These are phyloP conservation scores for Yasuhikotakia modesta DNA, from an alignment of 2,797 vertebrate genomes.

Conservation along the genomic window DNA sequence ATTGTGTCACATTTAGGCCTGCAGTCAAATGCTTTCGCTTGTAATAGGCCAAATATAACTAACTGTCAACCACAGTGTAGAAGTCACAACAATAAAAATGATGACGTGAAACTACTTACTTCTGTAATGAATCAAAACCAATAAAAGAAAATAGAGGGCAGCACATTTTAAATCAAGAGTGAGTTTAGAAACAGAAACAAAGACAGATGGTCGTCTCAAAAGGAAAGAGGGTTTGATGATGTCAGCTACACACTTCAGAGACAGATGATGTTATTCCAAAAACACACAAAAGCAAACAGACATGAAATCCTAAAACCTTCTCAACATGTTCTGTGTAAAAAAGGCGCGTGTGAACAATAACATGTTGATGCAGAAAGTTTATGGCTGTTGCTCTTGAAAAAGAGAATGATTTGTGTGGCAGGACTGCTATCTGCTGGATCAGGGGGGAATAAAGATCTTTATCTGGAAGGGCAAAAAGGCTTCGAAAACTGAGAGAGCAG, in stretches of 20 bases:
- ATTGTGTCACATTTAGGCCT: neutral
- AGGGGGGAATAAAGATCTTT: conserved; percentile 81
- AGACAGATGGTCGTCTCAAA: neutral
- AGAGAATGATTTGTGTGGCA: conserved; percentile 54
- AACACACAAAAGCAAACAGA: neutral
- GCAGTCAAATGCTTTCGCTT: neutral
- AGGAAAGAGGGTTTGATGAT: neutral
- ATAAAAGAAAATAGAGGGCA: neutral
- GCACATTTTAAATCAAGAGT: neutral
- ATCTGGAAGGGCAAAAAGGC: conserved; percentile 80
- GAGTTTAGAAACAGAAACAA: neutral
- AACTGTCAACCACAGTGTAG: neutral
- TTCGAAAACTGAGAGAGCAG: conserved; percentile 63
- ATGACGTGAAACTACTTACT: neutral
- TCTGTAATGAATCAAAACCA: neutral
- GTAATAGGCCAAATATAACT: neutral
- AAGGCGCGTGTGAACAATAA: too few species aligned
- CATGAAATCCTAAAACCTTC: neutral
- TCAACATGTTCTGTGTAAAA: too few species aligned
- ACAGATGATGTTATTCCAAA: too few species aligned
- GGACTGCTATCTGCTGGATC: conserved; percentile 88
- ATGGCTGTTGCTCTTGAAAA: neutral
- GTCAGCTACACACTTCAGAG: neutral
- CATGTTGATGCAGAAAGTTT: too few species aligned
- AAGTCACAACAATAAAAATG: neutral